Evolutionary conservation across 2,113 vertebrate species (phyloP).

Genomic region (Falcunculus frontatus): DNA sequence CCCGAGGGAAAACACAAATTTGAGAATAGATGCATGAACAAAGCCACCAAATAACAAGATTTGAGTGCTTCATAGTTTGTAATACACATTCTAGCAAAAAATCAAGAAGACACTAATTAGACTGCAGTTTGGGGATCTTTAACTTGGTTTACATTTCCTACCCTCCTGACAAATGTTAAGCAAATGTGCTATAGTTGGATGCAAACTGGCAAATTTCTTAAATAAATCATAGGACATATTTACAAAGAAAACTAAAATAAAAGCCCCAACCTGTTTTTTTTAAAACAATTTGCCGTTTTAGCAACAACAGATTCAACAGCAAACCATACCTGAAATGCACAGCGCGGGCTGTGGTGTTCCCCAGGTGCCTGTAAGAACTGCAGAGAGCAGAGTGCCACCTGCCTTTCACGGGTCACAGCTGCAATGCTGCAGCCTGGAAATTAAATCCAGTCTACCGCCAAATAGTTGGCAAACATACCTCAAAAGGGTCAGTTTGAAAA

Average conservation of each 20-base stretch:
- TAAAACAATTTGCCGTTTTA: background rate
- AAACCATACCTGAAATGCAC: background rate
- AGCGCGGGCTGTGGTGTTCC: background rate
- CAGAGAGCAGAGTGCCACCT: constrained; percentile 44
- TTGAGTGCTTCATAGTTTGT: background rate
- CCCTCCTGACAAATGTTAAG: background rate
- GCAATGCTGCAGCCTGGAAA: constrained; percentile 6
- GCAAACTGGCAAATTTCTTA: background rate
- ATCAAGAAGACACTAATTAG: background rate
- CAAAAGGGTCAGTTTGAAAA: background rate
- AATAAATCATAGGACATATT: background rate
- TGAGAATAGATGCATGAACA: background rate
- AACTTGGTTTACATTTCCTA: background rate
- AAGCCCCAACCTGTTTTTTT: background rate
- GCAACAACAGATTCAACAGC: background rate
- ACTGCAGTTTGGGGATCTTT: background rate
- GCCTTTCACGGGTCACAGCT: background rate
- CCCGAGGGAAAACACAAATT: background rate
- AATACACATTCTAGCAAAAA: background rate
- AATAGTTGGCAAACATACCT: background rate
- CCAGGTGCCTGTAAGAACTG: background rate
- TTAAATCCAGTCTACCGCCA: background rate
- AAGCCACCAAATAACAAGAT: background rate
- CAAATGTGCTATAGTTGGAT: background rate
- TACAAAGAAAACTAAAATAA: background rate